These are phyloP conservation scores for Penaeus japonicus DNA, from an alignment of 1,140 invertebrate species.

Conservation along the genomic window DNA sequence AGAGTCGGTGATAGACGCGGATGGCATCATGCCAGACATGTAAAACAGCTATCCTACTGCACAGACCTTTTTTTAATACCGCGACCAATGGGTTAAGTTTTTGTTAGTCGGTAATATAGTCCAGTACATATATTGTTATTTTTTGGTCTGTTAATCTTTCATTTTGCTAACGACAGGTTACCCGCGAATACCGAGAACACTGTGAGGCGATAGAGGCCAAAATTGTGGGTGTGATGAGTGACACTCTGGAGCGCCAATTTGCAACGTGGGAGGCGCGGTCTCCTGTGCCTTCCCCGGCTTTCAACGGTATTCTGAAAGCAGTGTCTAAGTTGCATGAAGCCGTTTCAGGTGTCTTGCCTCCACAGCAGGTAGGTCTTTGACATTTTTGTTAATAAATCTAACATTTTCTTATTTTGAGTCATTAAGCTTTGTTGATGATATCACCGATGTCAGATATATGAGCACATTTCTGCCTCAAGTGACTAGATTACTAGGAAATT, in stretches of 20 bases:
- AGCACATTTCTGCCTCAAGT: no score
- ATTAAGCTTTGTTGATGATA: no score
- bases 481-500: no score
- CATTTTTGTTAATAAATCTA: no score
- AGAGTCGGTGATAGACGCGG: no score
- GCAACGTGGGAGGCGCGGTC: conserved; percentile 90
- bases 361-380: conserved; percentile 71
- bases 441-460: no score
- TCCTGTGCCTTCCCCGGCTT: conserved; percentile 91
- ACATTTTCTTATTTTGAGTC: not conserved
- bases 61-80: no score
- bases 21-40: no score
- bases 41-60: no score
- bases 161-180: conserved; percentile 63
- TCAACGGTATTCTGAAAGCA: conserved; percentile 91
- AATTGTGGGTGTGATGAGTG: conserved; percentile 87
- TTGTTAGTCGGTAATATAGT: no score
- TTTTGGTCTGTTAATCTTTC: not conserved
- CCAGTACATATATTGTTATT: no score
- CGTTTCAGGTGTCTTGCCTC: conserved; percentile 79
- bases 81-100: no score
- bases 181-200: conserved; percentile 86
- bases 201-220: conserved; percentile 91
- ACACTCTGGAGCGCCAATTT: conserved; percentile 79
- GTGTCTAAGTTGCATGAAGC: conserved; percentile 93